Evolutionary conservation across 2,113 vertebrate species (phyloP).

Genomic region (Egretta garzetta): DNA sequence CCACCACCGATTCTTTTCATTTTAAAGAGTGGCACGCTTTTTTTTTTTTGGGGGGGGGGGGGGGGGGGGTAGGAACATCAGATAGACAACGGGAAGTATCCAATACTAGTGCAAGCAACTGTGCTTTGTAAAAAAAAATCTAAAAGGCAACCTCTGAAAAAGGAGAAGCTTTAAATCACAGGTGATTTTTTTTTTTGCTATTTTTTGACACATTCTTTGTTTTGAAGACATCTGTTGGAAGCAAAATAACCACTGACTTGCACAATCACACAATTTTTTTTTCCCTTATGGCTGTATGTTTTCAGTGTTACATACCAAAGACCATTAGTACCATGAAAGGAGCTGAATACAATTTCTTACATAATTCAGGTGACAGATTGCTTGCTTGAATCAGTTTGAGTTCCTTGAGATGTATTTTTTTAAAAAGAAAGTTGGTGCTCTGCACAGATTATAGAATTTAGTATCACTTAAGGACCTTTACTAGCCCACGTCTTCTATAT

Average conservation of each 20-base stretch:
- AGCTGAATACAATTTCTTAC: neutral
- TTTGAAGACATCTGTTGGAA: slow-evolving; percentile 45
- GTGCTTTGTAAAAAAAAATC: neutral
- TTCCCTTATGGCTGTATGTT: neutral
- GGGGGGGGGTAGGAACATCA: neutral
- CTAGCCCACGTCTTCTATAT: neutral
- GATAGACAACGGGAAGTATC: neutral
- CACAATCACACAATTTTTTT: neutral
- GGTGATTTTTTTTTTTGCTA: slow-evolving; percentile 2
- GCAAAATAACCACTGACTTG: slow-evolving; percentile 13
- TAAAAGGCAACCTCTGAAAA: neutral
- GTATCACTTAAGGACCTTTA: neutral
- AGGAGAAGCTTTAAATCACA: neutral
- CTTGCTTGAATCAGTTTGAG: neutral
- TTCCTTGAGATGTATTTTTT: neutral
- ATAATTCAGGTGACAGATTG: neutral
- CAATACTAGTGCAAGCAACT: neutral
- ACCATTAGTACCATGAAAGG: neutral
- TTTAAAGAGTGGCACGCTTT: neutral
- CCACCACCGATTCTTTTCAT: neutral
- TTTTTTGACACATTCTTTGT: slow-evolving; percentile 36
- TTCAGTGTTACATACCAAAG: neutral
- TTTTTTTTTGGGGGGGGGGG: too few relatives aligned
- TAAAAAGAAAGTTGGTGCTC: neutral
- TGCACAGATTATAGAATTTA: neutral